phyloP scores from a whole-genome alignment of 2,888 invertebrate genomes.

The Agonopterix alstromeriana region DNA sequence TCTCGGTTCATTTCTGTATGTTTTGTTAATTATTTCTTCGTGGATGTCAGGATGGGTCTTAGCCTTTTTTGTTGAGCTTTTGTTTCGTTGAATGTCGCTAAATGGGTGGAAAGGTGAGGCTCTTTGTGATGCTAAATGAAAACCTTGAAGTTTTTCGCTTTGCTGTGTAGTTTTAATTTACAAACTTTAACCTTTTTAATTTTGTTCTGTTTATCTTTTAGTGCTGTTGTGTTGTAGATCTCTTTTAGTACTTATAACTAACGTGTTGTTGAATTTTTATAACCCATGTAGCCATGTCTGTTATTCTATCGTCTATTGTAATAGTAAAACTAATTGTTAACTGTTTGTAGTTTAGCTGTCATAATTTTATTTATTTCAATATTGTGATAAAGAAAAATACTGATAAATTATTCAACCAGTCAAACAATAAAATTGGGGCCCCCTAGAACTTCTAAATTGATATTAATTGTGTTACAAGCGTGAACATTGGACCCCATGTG shows the following conservation, averaged over 20 bases:
- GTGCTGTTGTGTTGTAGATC: too few species aligned
- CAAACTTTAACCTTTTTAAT: too few species aligned
- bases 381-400: neutral
- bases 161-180: too few species aligned
- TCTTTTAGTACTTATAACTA: too few species aligned
- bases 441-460: conserved; percentile 59
- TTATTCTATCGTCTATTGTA: too few species aligned
- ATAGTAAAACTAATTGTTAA: too few species aligned
- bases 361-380: neutral
- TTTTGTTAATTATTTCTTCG: conserved; percentile 69
- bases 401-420: conserved; percentile 18
- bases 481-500: conserved; percentile 56
- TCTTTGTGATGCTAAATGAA: conserved; percentile 38
- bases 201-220: too few species aligned
- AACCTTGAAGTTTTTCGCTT: conserved; percentile 10
- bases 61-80: conserved; percentile 27
- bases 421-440: conserved; percentile 19
- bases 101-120: conserved; percentile 29
- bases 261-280: too few species aligned
- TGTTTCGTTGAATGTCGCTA: conserved; percentile 33
- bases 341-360: too few species aligned
- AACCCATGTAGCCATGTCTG: too few species aligned
- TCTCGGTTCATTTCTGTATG: conserved; percentile 66
- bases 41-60: conserved; percentile 36
- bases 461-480: conserved; percentile 70